Conservation (phyloP, 1,140 invertebrate genomes). For the Drusus annulatus region DNA sequence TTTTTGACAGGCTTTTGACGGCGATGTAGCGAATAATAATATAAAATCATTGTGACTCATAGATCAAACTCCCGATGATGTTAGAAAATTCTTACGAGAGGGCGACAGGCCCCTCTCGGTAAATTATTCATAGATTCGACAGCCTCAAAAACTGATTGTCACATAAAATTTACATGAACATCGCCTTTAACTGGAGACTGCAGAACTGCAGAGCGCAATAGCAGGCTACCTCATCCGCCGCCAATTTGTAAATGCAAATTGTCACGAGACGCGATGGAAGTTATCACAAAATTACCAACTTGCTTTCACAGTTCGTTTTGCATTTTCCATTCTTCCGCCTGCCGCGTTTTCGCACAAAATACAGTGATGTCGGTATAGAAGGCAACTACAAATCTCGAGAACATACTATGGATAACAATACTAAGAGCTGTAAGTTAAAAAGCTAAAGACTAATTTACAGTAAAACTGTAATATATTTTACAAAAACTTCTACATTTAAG, state of each 20-base stretch:
- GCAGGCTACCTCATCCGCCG: slow-evolving; percentile 21
- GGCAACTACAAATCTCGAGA: slow-evolving; percentile 1
- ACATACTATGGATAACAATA: background rate
- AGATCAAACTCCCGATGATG: too few relatives aligned
- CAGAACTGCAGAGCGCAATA: slow-evolving; percentile 30
- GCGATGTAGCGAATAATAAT: too few relatives aligned
- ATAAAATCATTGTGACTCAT: too few relatives aligned
- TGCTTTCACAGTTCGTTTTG: slow-evolving; percentile 8
- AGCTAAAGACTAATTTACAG: too few relatives aligned
- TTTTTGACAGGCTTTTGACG: too few relatives aligned
- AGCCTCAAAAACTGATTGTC: slow-evolving; percentile 32
- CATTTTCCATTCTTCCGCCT: slow-evolving; percentile 11
- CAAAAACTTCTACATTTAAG: too few relatives aligned
- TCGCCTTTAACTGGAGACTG: background rate
- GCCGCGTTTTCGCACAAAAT: background rate
- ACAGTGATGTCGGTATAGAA: slow-evolving; percentile 22
- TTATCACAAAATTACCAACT: slow-evolving; percentile 39
- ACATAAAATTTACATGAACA: slow-evolving; percentile 37
- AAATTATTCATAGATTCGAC: slow-evolving; percentile 36
- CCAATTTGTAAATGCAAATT: slow-evolving; percentile 41
- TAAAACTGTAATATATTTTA: too few relatives aligned
- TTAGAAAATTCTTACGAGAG: background rate
- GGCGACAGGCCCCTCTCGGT: background rate
- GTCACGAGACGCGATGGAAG: slow-evolving; percentile 32
- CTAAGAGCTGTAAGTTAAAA: too few relatives aligned